Conservation (phyloP, 2,113 vertebrate genomes). For the Cichladusa arquata region DNA sequence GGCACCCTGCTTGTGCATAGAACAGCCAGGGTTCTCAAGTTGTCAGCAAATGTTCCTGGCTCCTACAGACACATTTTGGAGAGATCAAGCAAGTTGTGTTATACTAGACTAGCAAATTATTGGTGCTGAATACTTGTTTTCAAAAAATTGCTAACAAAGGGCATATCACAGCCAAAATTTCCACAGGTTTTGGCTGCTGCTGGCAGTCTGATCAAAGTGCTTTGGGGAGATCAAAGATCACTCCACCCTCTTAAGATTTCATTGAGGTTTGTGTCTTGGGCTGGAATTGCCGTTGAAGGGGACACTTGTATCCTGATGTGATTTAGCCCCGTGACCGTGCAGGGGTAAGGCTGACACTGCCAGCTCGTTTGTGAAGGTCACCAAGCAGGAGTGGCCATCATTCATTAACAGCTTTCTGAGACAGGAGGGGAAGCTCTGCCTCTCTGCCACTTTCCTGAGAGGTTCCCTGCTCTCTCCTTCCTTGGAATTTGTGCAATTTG, state of each 20-base stretch:
- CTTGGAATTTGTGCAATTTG: neutral
- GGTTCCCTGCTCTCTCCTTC: neutral
- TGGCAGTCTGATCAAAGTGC: neutral
- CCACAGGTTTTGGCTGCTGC: neutral
- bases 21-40: neutral
- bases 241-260: neutral
- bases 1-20: neutral
- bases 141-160: neutral
- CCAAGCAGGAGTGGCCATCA: neutral
- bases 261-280: neutral
- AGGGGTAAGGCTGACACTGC: neutral
- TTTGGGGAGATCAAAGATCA: neutral
- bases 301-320: neutral
- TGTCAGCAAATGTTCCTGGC: neutral
- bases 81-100: neutral
- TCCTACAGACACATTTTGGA: neutral
- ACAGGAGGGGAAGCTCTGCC: neutral
- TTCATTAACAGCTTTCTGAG: neutral
- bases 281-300: neutral
- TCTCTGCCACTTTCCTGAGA: neutral
- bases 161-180: neutral
- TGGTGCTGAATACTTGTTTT: neutral
- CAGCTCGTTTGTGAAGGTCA: neutral
- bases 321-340: rapidly evolving
- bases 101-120: neutral